These are phyloP conservation scores for Fratercula arctica DNA, from an alignment of 2,797 vertebrate genomes.

Conservation along the genomic window DNA sequence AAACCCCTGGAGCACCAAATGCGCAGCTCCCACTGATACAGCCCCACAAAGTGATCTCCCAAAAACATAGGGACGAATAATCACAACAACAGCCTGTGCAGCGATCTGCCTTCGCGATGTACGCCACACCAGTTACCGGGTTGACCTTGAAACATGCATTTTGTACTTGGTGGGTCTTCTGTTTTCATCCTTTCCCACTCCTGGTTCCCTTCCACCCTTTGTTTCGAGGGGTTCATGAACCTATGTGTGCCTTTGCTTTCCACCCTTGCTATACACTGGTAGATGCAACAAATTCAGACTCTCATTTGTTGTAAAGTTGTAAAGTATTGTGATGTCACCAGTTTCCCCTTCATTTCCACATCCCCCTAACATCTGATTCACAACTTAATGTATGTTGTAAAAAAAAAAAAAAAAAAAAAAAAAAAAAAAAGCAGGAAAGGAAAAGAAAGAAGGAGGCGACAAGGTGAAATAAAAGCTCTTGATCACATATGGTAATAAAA, in stretches of 20 bases:
- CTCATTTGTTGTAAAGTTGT: slow-evolving; percentile 91
- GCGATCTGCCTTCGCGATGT: background rate
- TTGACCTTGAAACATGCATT: slow-evolving; percentile 38
- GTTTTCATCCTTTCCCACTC: background rate
- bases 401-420: slow-evolving; percentile 77
- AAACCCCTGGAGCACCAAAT: slow-evolving; percentile 7
- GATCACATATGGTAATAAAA: slow-evolving; percentile 82
- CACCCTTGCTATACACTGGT: slow-evolving; percentile 89
- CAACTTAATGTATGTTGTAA: slow-evolving; percentile 94
- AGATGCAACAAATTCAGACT: slow-evolving; percentile 83
- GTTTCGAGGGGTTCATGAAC: slow-evolving; percentile 76
- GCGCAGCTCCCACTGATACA: background rate
- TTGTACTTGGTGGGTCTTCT: slow-evolving; percentile 52
- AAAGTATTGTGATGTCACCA: slow-evolving; percentile 95
- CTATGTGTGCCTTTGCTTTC: slow-evolving; percentile 95
- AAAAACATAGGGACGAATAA: slow-evolving; percentile 5
- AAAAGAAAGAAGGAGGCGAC: slow-evolving; percentile 37
- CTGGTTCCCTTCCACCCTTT: slow-evolving; percentile 46
- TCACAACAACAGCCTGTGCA: slow-evolving; percentile 21
- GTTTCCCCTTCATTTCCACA: slow-evolving; percentile 87
- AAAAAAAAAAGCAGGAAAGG: background rate
- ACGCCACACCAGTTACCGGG: background rate
- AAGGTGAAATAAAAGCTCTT: slow-evolving; percentile 71
- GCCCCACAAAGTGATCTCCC: background rate
- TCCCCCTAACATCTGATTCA: slow-evolving; percentile 94